Evolutionary conservation across 2,888 invertebrate genomes (phyloP), one percentile per base, ranked within the genome.

Genomic region (Patella ulyssiponensis): DNA sequence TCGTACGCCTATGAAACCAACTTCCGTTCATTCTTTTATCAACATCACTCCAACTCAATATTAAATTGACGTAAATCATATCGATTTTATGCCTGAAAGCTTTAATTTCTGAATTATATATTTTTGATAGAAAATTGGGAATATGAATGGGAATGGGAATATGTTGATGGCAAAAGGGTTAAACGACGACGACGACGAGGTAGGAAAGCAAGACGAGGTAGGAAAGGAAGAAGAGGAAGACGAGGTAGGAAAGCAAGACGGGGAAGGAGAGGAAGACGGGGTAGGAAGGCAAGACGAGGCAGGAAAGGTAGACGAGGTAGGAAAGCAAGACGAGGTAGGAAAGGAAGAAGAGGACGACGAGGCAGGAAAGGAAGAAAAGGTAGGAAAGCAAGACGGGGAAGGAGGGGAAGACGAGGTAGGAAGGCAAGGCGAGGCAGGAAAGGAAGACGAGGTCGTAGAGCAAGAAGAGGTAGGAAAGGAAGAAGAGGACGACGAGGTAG

Each of bases 81-180:
- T 44, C 44, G 9, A 9, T 7, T 44, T 44, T 44, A 44, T 44
- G 9, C 0, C 9, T 7, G 3, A 9, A 44, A 44, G 44, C 9
- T 44, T 23, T 3, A 73, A 75, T 3, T 78, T 44, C 0, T 44
- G 0, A 5, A 44, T 44, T 44, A 33, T 64, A 3, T 14, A 2
- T 20, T 17, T 64, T 20, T 11, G 23, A 23, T 17, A 23, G 64
- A 64, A 14, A 44, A 44, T 44, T 64, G 23, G 20, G 64, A 64
- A 76, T 53, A 20, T 23, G 73, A 52, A 64, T 64, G 23, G 20
- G 64, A 64, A 20, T 64, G 64, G 64, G 64, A 64, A 64, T 64
- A 64, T 7, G 20, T 15, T 23, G 64, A 20, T 64, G 64, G 64
- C 23, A n/a, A 20, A 64, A 15, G 3, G 75, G 53, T 72, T 75